A percentile compares a stretch with the other conserved stretches of the same genome.
Conservation (phyloP, 2,113 vertebrate genomes). For the Syngnathus typhle region DNA sequence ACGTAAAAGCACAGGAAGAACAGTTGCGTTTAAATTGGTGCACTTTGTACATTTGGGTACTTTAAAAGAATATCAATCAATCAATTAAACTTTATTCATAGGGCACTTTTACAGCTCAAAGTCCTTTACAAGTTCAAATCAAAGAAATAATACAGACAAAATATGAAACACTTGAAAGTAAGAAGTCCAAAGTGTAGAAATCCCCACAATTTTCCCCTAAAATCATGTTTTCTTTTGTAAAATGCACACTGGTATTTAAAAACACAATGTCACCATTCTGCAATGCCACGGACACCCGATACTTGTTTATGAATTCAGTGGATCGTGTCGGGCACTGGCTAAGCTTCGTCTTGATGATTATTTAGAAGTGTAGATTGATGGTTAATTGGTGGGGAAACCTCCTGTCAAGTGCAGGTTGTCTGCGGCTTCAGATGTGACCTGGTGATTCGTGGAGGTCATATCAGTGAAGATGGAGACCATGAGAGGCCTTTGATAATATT, state of each 20-base stretch:
- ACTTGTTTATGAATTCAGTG: slow-evolving; percentile 43
- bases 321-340: slow-evolving; percentile 31
- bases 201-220: neutral
- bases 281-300: slow-evolving; percentile 34
- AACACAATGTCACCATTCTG: slow-evolving; percentile 27
- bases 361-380: slow-evolving; percentile 67
- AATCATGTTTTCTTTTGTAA: neutral
- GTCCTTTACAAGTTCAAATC: too few relatives aligned
- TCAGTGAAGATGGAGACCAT: slow-evolving; percentile 2
- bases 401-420: slow-evolving; percentile 36
- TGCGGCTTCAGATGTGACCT: slow-evolving; percentile 31
- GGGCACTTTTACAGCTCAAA: too few relatives aligned
- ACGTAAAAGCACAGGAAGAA: too few relatives aligned
- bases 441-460: slow-evolving; percentile 35
- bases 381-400: slow-evolving; percentile 46
- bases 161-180: neutral
- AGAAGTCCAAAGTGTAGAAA: neutral
- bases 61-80: too few relatives aligned
- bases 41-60: too few relatives aligned
- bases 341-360: slow-evolving; percentile 58
- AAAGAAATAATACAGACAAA: too few relatives aligned
- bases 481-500: slow-evolving; percentile 10
- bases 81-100: too few relatives aligned
- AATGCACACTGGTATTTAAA: neutral
- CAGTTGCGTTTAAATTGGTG: too few relatives aligned